Base-by-base conservation (phyloP, 1,140 invertebrate species). In the Zophobas morio region DNA sequence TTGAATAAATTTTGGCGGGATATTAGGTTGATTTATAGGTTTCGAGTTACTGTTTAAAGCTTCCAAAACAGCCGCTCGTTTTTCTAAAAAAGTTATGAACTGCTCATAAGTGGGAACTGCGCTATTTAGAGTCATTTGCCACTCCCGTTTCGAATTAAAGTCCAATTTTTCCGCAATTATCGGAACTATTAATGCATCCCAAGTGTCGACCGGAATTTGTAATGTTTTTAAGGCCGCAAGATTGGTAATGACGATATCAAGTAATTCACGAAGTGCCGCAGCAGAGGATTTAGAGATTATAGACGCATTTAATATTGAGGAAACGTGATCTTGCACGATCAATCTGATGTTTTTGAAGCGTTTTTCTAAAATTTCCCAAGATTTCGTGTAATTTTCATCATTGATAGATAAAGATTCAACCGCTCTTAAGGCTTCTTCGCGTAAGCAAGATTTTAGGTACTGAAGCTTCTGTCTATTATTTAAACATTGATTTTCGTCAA, bases 341-440 rank as follows among this genome's bases (percentile, higher is more conserved):
- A 74, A n/a, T 37, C 51, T 2, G 5, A 37, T 57, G n/a, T 76
- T 70, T 35, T 76, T 76, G 35, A 66, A 76, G n/a, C 75, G 20
- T 76, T 76, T 76, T 42, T 76, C 35, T 76, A 76, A 56, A 6
- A 70, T 36, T 54, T 76, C 39, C 66, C 66, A 70, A n/a, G 75
- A 47, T 1, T 36, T 20, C 1, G n/a, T 32, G 34, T 76, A 76
- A 70, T 54, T 76, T 39, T 54, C 35, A 1, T 37, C 51, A 49
- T 6, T 40, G 32, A 76, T 40, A 5, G 47, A 1, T 34, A 76
- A 39, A 0, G 75, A 47, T 1, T 70, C 46, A 6, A 76, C 37
- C 1, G 46, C 32, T 1, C 32, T 0, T 36, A 54, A 6, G 1
- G 60, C 75, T 34, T 70, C 75, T n/a, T 39, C 75, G 8, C 35